phyloP scores from a whole-genome alignment of 2,113 vertebrate genomes.

The Pycnonotus jocosus region DNA sequence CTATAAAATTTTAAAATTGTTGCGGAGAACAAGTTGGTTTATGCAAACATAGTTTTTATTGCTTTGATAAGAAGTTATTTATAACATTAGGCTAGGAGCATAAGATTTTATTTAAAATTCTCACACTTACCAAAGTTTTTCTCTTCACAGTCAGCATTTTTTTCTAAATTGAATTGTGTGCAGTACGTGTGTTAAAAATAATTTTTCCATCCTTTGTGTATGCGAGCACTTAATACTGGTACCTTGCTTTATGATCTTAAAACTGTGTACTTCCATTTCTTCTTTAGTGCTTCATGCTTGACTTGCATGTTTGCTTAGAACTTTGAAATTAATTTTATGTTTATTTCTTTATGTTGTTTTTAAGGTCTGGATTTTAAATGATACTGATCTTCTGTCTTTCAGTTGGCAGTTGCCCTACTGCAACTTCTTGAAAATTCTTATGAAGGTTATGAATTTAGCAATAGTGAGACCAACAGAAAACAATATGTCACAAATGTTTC shows the following conservation, averaged over 20 bases:
- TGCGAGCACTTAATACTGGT: background rate
- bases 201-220: background rate
- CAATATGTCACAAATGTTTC: background rate
- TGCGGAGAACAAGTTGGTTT: background rate
- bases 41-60: background rate
- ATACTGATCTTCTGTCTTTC: background rate
- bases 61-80: background rate
- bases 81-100: background rate
- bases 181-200: background rate
- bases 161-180: background rate
- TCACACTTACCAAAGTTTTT: background rate
- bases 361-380: background rate
- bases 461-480: background rate
- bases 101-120: background rate
- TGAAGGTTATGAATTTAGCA: background rate
- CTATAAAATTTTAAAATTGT: background rate
- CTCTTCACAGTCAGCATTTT: background rate
- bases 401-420: background rate
- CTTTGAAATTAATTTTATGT: background rate
- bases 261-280: background rate
- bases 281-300: background rate
- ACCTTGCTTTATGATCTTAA: background rate
- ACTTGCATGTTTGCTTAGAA: background rate
- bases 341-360: background rate
- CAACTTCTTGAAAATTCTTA: background rate